Conservation (phyloP, 2,797 vertebrate species). For the Xiphorhynchus erythropygius region DNA sequence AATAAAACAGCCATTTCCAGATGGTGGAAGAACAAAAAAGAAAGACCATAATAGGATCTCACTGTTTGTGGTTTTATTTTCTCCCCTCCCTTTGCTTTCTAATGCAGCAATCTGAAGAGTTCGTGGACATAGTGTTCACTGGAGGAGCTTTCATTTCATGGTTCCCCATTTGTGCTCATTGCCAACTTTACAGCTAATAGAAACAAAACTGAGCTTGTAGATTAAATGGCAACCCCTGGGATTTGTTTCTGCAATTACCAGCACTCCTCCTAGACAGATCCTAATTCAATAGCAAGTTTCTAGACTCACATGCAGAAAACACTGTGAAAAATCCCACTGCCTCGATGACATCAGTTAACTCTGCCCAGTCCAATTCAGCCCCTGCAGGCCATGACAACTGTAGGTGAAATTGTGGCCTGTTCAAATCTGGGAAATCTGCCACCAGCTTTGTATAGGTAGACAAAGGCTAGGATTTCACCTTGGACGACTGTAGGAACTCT, state of each 20-base stretch:
- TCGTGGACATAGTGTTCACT: slow-evolving; percentile 28
- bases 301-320: slow-evolving; percentile 29
- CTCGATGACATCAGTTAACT: slow-evolving; percentile 56
- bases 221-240: slow-evolving; percentile 58
- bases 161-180: slow-evolving; percentile 41
- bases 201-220: slow-evolving; percentile 59
- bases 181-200: slow-evolving; percentile 62
- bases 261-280: slow-evolving; percentile 39
- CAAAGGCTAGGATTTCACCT: slow-evolving; percentile 38
- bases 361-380: background rate
- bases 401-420: background rate
- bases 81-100: background rate
- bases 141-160: slow-evolving; percentile 45
- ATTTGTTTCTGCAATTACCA: slow-evolving; percentile 59
- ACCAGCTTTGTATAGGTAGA: slow-evolving; percentile 1
- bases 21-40: slow-evolving; percentile 28
- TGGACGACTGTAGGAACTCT: slow-evolving; percentile 3
- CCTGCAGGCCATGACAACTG: background rate
- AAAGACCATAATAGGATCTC: slow-evolving; percentile 37
- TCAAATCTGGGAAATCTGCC: slow-evolving; percentile 49
- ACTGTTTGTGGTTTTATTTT: slow-evolving; percentile 44
- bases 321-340: slow-evolving; percentile 40
- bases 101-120: slow-evolving; percentile 27
- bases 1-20: background rate
- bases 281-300: slow-evolving; percentile 48